These are phyloP conservation scores for Musca domestica DNA, from an alignment of 1,140 invertebrate species.

Conservation along the genomic window DNA sequence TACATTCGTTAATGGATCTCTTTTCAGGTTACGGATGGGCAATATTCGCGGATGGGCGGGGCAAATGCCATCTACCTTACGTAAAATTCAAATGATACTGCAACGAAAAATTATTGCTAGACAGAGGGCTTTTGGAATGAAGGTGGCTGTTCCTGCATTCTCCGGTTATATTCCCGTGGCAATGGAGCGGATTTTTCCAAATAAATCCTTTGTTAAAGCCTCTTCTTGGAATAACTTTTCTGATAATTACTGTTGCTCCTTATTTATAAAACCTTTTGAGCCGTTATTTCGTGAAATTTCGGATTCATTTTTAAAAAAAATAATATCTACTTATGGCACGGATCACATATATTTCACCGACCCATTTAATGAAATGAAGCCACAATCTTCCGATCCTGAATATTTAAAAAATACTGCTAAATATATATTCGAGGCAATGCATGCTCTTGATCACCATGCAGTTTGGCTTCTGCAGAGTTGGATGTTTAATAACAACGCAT, in stretches of 20 bases:
- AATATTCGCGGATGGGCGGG: constrained; percentile 89
- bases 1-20: constrained; percentile 11
- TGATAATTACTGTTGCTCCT: constrained; percentile 73
- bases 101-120: constrained; percentile 74
- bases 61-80: constrained; percentile 71
- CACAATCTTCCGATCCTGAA: constrained; percentile 59
- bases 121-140: constrained; percentile 82
- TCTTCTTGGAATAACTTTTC: constrained; percentile 74
- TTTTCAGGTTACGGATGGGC: constrained; percentile 75
- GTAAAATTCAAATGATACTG: constrained; percentile 64
- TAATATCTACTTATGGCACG: constrained; percentile 69
- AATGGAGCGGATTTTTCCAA: constrained; percentile 69
- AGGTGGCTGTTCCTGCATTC: constrained; percentile 86
- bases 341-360: constrained; percentile 88
- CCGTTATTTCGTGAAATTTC: constrained; percentile 73
- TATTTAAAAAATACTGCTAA: constrained; percentile 67
- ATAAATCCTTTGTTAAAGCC: constrained; percentile 65
- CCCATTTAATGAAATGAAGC: constrained; percentile 87
- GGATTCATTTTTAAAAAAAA: constrained; percentile 66
- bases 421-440: constrained; percentile 72
- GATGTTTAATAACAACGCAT: constrained; percentile 71
- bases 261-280: constrained; percentile 76
- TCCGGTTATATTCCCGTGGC: constrained; percentile 82
- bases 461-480: constrained; percentile 88
- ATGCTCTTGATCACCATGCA: constrained; percentile 68